Evolutionary conservation across 2,797 vertebrate species (phyloP), one percentile per base, ranked within the genome.

Genomic region (Forpus xanthops): DNA sequence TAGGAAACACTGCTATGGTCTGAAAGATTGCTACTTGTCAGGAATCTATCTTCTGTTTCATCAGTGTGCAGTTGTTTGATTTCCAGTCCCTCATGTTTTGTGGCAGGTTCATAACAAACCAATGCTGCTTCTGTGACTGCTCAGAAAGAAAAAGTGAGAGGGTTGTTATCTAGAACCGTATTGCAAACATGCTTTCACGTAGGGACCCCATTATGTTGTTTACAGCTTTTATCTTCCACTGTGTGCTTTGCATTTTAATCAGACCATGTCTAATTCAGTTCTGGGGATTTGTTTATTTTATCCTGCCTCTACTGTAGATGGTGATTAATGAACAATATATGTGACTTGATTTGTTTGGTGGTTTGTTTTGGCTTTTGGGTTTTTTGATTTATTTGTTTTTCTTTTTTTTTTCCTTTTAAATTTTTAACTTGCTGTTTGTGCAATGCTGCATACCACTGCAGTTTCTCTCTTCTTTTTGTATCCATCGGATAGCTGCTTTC

Each of bases 41-140:
- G 64, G 66, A 82, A 58, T 73, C 80, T 87, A 9, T 87, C 73
- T 95, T 92, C 50, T 82, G 49, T 70, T 95, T 84, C 76, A 92
- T 94, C 74, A 77, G 30, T 0, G 3, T 80, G 71, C 53, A 65
- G 71, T 78, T 61, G 41, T 80, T 89, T 86, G 81, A 73, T 94
- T 96, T 94, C 91, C 74, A 44, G 67, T 94, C 60, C 71, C 62
- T 96, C 41, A 6, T 83, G 55, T 56, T 88, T 96, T 85, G 82
- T 94, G 87, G 90, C 86, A 68, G 74, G 47, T 33, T 93, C 1
- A 1, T 85, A 82, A 85, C 84, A 82, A 90, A 70, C 37, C 42
- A 52, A 71, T 74, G 64, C 61, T 85, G 49, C 42, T 72, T 45
- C 53, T 76, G 16, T 72, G 53, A 11, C 79, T 70, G 73, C 47